Base-by-base conservation (phyloP, 2,888 invertebrate species). In the Arge pagana region DNA sequence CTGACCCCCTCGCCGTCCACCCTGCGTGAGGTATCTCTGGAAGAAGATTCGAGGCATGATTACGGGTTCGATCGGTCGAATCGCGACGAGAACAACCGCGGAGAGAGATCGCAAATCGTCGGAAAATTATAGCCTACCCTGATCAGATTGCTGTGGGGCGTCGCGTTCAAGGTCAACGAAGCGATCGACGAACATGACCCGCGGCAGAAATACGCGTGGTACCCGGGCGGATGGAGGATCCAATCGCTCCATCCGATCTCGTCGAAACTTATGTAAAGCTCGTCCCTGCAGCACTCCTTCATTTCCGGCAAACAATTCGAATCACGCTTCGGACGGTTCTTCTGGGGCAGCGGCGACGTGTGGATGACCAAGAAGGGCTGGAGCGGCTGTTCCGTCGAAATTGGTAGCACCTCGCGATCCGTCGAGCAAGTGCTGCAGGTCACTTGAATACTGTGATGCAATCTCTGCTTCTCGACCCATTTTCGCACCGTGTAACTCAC, bases 211-310 rank as follows among this genome's bases (percentile, higher is more conserved):
- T 91, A 91, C 0, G 93, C 93, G 65, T 92, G 86, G 74, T 93
- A 93, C 1, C 90, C 91, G 10, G 82, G 80, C 0, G 93, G 93
- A 59, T 85, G 82, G 57, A 93, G 83, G 54, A 93, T 91, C 93
- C 93, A 93, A 72, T 91, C 88, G 62, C 86, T 86, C 93, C 93
- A 93, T 39, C 92, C 92, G 49, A 93, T 85, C 33, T 91, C 90
- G 54, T 85, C 85, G 70, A 93, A 93, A 58, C 88, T 88, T 55
- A 94, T 87, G 68, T 88, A 89, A 1, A 93, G 80, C 30, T 87
- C 86, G 70, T 93, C 92, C 10, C 91, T 79, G 71, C 93, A 93
- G 72, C 93, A 93, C 64, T 90, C 90, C 26, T 84, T 87, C 57
- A 85, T 78, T 3, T 83, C 84, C 21, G 85, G 81, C 0, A 82